Base-by-base conservation (phyloP, 2,113 vertebrate genomes). In the Eleginops maclovinus region DNA sequence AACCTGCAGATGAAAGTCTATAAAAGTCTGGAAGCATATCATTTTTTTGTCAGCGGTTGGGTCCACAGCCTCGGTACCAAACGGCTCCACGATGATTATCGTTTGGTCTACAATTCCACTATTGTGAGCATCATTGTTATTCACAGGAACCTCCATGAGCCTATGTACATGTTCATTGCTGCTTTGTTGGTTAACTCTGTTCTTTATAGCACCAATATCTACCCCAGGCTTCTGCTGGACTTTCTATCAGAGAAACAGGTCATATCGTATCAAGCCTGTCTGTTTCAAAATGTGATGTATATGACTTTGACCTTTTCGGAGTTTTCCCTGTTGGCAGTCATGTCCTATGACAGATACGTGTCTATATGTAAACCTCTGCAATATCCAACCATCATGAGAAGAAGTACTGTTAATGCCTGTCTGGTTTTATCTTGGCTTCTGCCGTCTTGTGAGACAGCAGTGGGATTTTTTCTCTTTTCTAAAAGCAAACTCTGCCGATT, bases 341-440 rank as follows among this genome's bases (percentile, higher is more conserved):
- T 81, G 83, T 21, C 83, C 2, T 81, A 73, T 59, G 83, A 85
- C 64, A 74, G 78, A 8, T 31, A 31, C 55, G 69, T 81, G 4
- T 64, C 82, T 16, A 72, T 84, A 22, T 79, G 43, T 21, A 69
- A 55, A 44, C 66, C 47, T 69, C 40, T 69, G 19, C 36, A 55
- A 26, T 69, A 69, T 44, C 4, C 19, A 3, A 43, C 10, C 12
- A 50, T 75, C 17, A 65, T 85, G 79, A 75, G 0, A 11, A 82
- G 65, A 17, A n/a, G 0, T 0, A 82, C 47, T 1, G 41, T 85
- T 0, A 65, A 0, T 6, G 3, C 70, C 2, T n/a, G 54, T 0
- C 21, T 86, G 9, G 1, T 17, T 24, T 28, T 79, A 1, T 28
- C 75, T 14, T 86, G 75, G 84, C 5, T 78, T 31, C 0, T 69